Base-by-base conservation (phyloP, 2,888 invertebrate species). In the Calliphora vomitoria region DNA sequence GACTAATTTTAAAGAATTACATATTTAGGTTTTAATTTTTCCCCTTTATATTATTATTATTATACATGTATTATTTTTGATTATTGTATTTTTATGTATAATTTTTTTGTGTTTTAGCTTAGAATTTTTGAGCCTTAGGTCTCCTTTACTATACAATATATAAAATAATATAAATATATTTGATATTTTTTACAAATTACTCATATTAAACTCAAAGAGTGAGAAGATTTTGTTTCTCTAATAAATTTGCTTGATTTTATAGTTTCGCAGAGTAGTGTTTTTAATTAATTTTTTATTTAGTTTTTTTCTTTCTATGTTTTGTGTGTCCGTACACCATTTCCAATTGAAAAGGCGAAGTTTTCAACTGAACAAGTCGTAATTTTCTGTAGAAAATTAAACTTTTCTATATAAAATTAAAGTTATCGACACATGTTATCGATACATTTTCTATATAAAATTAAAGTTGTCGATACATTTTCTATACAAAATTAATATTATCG, bases 201-300 rank as follows among this genome's bases (percentile, higher is more conserved):
- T 72, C 64, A 80, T 71, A 58, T 81, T 71, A 58, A 72, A 82
- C 72, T 87, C 60, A 79, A 82, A 85, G 75, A 87, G 78, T 82
- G 82, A 82, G 71, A 80, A 69, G 10, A 79, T 72, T 72, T 62
- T 79, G 68, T 60, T 80, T 69, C 68, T 79, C 47, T 64, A 75
- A 74, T 81, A 81, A 84, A 58, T 64, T 47, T 62, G 71, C 58
- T 78, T 79, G 55, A 64, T 62, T 74, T 69, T 69, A 55, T 44
- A 53, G 11, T 84, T 85, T 75, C 20, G 25, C 84, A 66, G 18
- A 31, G 4, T 69, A 82, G 53, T 38, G 50, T 68, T 38, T 69
- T 71, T 60, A 11, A 68, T n/a, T 78, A 50, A n/a, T 47, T 4
- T 44, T 31, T 41, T 64, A 41, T 13, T 5, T 81, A 41, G 11